phyloP scores from a whole-genome alignment of 2,113 vertebrate genomes.

The Chaetodon auriga region DNA sequence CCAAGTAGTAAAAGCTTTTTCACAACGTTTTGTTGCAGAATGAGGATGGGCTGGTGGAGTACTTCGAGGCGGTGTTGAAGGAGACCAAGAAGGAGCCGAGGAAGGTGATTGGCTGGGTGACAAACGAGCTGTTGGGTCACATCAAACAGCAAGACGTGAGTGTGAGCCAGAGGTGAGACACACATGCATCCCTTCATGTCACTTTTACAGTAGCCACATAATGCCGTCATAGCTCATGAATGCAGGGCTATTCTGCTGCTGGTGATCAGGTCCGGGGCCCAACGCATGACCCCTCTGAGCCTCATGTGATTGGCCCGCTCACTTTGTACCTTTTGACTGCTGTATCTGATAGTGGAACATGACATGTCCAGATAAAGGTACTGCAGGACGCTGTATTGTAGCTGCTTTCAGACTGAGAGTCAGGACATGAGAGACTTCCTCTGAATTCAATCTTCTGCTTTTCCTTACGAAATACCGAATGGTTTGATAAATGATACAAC shows the following conservation, averaged over 20 bases:
- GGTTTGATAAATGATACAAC: background rate
- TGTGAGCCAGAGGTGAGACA: constrained; percentile 91
- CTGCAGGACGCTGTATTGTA: background rate
- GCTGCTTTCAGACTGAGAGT: constrained; percentile 2
- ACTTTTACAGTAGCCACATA: background rate
- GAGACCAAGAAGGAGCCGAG: constrained; percentile 88
- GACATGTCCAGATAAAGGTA: background rate
- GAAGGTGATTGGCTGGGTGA: constrained; percentile 95
- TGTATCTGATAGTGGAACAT: background rate
- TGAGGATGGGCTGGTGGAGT: constrained; percentile 93
- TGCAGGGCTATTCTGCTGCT: background rate
- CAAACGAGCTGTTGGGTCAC: constrained; percentile 88
- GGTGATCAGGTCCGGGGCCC: background rate
- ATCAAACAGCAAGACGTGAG: constrained; percentile 88
- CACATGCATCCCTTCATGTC: background rate
- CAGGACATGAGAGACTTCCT: background rate
- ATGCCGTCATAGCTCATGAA: background rate
- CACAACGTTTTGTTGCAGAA: constrained; percentile 83
- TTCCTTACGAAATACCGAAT: background rate
- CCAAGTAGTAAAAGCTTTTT: background rate
- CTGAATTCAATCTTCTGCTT: background rate
- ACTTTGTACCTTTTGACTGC: background rate
- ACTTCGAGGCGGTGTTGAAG: constrained; percentile 90
- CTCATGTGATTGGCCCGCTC: background rate
- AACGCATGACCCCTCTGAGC: background rate